phyloP scores from a whole-genome alignment of 2,113 vertebrate species.

The Tenrec ecaudatus region DNA sequence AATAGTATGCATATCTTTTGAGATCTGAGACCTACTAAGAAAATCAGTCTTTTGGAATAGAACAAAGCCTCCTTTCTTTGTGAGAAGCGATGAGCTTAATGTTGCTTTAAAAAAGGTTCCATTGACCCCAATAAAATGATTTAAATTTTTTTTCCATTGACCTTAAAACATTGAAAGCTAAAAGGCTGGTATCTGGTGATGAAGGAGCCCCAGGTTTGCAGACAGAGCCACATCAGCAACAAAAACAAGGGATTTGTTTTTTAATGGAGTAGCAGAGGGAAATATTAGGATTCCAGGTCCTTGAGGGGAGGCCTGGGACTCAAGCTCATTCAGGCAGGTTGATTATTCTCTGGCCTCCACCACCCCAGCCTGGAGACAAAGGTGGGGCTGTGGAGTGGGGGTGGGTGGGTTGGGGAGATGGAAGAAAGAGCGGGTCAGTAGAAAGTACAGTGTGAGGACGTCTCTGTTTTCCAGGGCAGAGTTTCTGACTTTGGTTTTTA shows the following conservation, averaged over 20 bases:
- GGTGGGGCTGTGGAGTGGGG: too few relatives aligned
- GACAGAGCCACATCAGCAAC: background rate
- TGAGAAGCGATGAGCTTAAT: conserved; percentile 12
- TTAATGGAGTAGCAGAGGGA: background rate
- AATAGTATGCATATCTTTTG: background rate
- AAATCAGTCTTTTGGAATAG: background rate
- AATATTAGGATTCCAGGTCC: background rate
- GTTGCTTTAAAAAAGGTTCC: conserved; percentile 55
- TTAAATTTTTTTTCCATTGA: conserved; percentile 54
- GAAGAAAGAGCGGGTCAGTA: conserved; percentile 59
- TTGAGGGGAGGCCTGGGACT: background rate
- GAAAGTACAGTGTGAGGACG: conserved; percentile 6
- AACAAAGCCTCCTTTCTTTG: conserved; percentile 38
- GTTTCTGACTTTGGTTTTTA: conserved; percentile 46
- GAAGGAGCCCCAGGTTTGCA: background rate
- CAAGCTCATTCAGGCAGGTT: background rate
- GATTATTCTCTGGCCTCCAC: background rate
- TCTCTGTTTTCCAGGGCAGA: background rate
- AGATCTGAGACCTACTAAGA: background rate
- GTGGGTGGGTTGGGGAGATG: too few relatives aligned
- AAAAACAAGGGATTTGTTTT: conserved; percentile 44
- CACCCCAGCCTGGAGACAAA: conserved; percentile 37
- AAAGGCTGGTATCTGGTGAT: background rate
- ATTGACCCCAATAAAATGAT: conserved; percentile 3
- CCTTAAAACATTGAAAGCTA: conserved; percentile 57